Evolutionary conservation across 2,888 invertebrate genomes (phyloP).

Genomic region (Ctena decussata): DNA sequence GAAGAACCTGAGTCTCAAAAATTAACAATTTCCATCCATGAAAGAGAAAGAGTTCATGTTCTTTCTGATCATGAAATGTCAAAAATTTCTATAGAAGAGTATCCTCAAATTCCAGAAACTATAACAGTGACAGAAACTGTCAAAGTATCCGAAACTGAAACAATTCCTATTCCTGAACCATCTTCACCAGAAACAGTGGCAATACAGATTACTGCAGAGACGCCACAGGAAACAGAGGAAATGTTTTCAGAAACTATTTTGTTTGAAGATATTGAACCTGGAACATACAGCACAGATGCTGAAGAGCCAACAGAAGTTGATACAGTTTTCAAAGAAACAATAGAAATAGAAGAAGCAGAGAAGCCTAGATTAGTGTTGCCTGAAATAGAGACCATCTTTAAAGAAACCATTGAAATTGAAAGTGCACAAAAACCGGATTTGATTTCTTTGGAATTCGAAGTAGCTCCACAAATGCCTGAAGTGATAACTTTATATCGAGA

Average conservation of each 20-base stretch:
- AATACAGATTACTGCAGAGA: too few species aligned
- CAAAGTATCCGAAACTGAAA: not conserved
- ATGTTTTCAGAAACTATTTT: too few species aligned
- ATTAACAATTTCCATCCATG: not conserved
- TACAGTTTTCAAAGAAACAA: not conserved
- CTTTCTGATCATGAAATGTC: not conserved
- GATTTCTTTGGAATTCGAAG: too few species aligned
- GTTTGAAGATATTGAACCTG: too few species aligned
- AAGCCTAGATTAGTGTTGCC: too few species aligned
- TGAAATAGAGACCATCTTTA: too few species aligned
- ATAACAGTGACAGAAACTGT: not conserved
- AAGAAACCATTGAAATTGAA: too few species aligned
- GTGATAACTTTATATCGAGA: not conserved
- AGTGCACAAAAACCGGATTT: too few species aligned
- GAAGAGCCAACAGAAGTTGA: not conserved
- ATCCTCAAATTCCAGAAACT: slow-evolving; percentile 9
- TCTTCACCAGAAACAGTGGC: too few species aligned
- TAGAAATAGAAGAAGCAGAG: not conserved
- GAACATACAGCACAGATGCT: too few species aligned
- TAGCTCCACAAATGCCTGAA: not conserved
- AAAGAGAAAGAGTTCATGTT: slow-evolving; percentile 16
- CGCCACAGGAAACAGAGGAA: too few species aligned
- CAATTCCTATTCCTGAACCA: not conserved
- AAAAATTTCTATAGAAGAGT: slow-evolving; percentile 16
- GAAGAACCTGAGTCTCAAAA: not conserved